Base-by-base conservation (phyloP, 2,888 invertebrate genomes). In the Archips crataeganus region DNA sequence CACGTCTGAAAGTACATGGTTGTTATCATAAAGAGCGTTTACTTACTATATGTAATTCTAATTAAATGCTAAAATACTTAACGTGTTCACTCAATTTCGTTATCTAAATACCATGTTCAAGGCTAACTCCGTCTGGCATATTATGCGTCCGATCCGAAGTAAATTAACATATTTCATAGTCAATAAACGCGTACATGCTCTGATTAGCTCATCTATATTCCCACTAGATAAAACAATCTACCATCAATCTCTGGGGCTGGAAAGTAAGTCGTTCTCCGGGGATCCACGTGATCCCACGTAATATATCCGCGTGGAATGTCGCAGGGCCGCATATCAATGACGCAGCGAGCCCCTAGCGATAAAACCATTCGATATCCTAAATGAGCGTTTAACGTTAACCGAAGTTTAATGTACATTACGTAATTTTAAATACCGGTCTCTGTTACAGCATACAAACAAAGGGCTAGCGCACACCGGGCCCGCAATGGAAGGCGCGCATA, bases 231-330 rank as follows among this genome's bases (percentile, higher is more conserved):
- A 73, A 69, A 73, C 75, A 77, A 79, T 77, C 77, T 67, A 72
- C 76, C 78, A 78, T 78, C 77, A 75, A 75, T 76, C 79, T 78
- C 78, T 75, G 64, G 73, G 77, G 77, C 70, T 76, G 77, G 75
- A 78, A 78, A 79, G 77, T 78, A 76, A 74, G 73, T 75, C 78
- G 75, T 75, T 77, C 77, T 74, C 75, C 70, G 59, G 76, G 76
- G 77, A 72, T 60, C 73, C 66, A 71, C 73, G 76, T 74, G 76
- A 75, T 74, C 75, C 66, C 70, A 75, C 71, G 68, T 69, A 73
- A 73, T 73, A 59, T 72, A 73, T 73, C 73, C 63, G 34, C 68
- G 64, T 32, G 63, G 73, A 63, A 64, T 64, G 68, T 74, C 74
- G 70, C 70, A 65, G 70, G 70, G 42, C 74, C 75, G 77, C 77